Conservation (phyloP, 2,113 vertebrate species). For the Elaphurus davidianus region DNA sequence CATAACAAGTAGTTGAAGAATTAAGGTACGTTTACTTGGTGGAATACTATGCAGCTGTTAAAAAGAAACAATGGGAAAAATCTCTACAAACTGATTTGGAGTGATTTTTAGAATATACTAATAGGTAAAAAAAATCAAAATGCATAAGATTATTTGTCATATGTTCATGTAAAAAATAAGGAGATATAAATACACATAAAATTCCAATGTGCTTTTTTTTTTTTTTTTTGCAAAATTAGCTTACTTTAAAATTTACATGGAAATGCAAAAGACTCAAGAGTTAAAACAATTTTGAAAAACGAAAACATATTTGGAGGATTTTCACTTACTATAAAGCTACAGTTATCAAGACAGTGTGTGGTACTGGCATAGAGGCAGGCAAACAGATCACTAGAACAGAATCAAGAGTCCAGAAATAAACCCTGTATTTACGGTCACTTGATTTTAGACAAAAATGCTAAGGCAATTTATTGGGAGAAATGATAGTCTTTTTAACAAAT, state of each 20-base stretch:
- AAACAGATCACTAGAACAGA: not conserved
- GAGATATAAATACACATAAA: not conserved
- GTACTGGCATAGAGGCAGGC: not conserved
- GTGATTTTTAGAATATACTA: not conserved
- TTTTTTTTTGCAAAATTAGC: not conserved
- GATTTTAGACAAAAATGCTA: not conserved
- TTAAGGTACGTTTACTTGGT: not conserved
- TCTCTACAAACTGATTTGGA: not conserved
- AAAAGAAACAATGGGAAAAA: not conserved
- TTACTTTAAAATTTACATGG: not conserved
- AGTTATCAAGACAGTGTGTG: not conserved
- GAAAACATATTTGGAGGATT: not conserved
- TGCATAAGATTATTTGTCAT: not conserved
- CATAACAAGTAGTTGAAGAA: not conserved
- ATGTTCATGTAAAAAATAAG: not conserved
- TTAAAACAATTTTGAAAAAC: constrained; percentile 10
- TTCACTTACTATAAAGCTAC: not conserved
- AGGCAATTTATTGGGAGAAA: not conserved
- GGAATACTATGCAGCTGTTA: not conserved
- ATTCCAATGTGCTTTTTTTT: not conserved
- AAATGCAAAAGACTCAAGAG: constrained; percentile 8
- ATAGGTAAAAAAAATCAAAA: constrained; percentile 10
- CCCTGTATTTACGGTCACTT: not conserved
- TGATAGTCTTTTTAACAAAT: not conserved
- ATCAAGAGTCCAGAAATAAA: not conserved